Conservation (phyloP, 2,797 vertebrate genomes). For the Hybognathus amarus region DNA sequence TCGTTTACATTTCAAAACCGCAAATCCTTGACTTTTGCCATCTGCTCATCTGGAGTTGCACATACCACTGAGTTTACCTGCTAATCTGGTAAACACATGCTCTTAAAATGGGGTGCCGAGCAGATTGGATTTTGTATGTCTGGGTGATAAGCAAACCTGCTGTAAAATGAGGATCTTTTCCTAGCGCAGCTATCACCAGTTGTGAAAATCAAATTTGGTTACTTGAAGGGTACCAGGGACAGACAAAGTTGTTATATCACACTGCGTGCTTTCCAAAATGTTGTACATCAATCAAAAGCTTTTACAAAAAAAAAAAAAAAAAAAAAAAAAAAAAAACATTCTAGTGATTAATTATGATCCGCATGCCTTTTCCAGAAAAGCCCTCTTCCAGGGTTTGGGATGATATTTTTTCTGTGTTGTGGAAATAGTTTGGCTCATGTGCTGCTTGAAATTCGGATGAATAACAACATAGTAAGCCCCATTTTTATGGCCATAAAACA, state of each 20-base stretch:
- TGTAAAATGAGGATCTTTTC: background rate
- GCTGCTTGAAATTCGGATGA: background rate
- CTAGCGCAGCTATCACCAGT: background rate
- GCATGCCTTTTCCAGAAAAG: background rate
- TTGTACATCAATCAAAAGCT: background rate
- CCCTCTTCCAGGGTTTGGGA: background rate
- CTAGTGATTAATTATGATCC: background rate
- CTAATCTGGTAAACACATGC: constrained; percentile 20
- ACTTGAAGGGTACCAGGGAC: background rate
- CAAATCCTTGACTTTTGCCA: background rate
- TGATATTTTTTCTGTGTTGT: background rate
- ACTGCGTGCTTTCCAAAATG: background rate
- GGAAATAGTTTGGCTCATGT: background rate
- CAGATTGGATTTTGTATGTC: background rate
- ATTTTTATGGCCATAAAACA: background rate
- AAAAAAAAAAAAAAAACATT: background rate
- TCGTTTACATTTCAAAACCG: constrained; percentile 1
- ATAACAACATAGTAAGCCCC: too few species aligned
- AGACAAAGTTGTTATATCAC: background rate
- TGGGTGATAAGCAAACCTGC: background rate
- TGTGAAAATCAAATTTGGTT: too few species aligned
- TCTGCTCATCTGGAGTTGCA: constrained; percentile 13
- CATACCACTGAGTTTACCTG: constrained; percentile 22
- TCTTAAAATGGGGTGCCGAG: background rate
- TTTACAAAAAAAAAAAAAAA: background rate